These are phyloP conservation scores for Plagodis dolabraria DNA, from an alignment of 2,888 invertebrate genomes.

Conservation along the genomic window DNA sequence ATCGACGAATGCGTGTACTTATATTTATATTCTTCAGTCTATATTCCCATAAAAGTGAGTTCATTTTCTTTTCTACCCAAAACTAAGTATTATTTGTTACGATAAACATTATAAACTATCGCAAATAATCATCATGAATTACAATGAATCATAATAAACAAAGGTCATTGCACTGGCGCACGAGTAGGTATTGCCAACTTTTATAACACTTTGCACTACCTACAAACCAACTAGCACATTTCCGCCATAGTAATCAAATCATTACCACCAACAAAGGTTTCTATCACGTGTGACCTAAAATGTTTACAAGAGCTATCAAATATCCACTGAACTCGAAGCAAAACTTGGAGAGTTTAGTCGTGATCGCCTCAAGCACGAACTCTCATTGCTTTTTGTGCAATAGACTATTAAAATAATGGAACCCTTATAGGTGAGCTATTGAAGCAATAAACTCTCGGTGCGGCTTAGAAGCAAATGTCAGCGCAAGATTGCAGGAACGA, in stretches of 20 bases:
- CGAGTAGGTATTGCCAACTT: constrained; percentile 3
- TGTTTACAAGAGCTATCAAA: constrained; percentile 69
- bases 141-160: constrained; percentile 8
- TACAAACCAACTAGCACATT: too few relatives aligned
- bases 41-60: too few relatives aligned
- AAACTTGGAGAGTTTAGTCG: constrained; percentile 45
- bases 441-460: constrained; percentile 28
- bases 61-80: too few relatives aligned
- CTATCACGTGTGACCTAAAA: constrained; percentile 62
- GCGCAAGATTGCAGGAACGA: constrained; percentile 12
- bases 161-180: constrained; percentile 18
- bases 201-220: not conserved
- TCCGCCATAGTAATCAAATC: not conserved
- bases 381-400: constrained; percentile 48
- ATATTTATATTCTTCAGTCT: too few relatives aligned
- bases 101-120: constrained; percentile 8
- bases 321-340: constrained; percentile 49
- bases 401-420: constrained; percentile 61
- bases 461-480: constrained; percentile 10
- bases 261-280: not conserved
- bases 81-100: not conserved
- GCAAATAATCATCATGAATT: constrained; percentile 6
- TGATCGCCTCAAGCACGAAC: constrained; percentile 60
- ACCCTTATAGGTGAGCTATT: constrained; percentile 45
- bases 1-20: too few relatives aligned